Evolutionary conservation across 2,888 invertebrate genomes (phyloP).

Genomic region (Laothoe populi): DNA sequence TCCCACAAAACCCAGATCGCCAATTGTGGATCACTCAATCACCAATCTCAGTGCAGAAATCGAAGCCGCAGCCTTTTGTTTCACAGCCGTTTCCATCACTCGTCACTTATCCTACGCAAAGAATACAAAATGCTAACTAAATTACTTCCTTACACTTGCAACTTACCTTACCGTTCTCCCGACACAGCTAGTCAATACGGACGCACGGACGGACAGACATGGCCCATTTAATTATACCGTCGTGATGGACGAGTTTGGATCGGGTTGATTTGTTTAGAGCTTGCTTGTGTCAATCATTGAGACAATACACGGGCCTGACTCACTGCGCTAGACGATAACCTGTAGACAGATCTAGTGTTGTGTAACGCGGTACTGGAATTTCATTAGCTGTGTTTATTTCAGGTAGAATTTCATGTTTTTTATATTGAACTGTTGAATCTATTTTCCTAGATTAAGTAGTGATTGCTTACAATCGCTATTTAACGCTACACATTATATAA

Average conservation of each 20-base stretch:
- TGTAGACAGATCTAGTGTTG: neutral
- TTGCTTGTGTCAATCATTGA: constrained; percentile 55
- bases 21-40: no score
- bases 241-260: constrained; percentile 69
- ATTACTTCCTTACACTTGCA: neutral
- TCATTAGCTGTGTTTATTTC: neutral
- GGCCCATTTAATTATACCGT: constrained; percentile 63
- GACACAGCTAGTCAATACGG: constrained; percentile 34
- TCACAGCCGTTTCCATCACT: no score
- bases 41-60: no score
- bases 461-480: no score
- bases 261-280: constrained; percentile 48
- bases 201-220: constrained; percentile 46
- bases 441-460: no score
- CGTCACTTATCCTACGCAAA: no score
- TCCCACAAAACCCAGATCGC: no score
- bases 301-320: constrained; percentile 42
- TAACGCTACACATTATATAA: no score
- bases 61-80: no score
- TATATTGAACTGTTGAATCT: no score
- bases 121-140: no score
- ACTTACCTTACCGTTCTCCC: constrained; percentile 20
- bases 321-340: constrained; percentile 2
- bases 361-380: neutral
- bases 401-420: neutral